Percentiles rank a stretch among this genome's conserved stretches.
These are phyloP conservation scores for Dermatemys mawii DNA, from an alignment of 2,113 vertebrate genomes.

Conservation along the genomic window DNA sequence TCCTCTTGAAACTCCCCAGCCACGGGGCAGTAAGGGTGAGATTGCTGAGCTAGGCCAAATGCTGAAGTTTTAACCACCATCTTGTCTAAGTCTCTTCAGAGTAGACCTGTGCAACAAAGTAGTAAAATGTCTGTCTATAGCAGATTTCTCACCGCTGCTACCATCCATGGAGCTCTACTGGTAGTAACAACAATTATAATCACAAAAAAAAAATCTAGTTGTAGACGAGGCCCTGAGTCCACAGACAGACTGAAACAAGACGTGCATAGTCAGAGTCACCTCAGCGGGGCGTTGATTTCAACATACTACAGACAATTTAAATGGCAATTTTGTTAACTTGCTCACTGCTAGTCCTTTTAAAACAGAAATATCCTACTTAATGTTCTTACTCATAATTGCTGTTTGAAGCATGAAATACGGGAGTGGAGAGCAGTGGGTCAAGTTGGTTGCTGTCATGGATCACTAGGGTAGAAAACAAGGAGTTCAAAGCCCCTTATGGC, in stretches of 20 bases:
- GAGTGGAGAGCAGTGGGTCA: background rate
- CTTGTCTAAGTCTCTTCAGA: background rate
- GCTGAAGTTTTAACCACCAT: background rate
- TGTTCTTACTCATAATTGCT: background rate
- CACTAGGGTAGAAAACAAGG: background rate
- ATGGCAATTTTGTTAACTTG: background rate
- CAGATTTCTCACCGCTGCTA: background rate
- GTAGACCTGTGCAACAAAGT: background rate
- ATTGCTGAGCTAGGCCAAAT: background rate
- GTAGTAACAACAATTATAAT: background rate
- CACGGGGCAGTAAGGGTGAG: background rate
- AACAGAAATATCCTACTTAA: background rate
- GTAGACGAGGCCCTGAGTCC: background rate
- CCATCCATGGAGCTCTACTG: background rate
- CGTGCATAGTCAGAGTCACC: background rate
- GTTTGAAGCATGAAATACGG: background rate
- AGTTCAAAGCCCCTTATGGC: background rate
- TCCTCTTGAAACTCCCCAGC: background rate
- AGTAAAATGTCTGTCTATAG: background rate
- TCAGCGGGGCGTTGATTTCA: background rate
- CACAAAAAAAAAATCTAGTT: background rate
- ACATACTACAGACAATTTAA: background rate
- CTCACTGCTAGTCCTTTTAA: background rate
- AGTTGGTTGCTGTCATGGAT: background rate
- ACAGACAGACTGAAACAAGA: background rate